Evolutionary conservation across 2,113 vertebrate genomes (phyloP), one percentile per base, ranked within the genome.

Genomic region (Lepisosteus osseus): DNA sequence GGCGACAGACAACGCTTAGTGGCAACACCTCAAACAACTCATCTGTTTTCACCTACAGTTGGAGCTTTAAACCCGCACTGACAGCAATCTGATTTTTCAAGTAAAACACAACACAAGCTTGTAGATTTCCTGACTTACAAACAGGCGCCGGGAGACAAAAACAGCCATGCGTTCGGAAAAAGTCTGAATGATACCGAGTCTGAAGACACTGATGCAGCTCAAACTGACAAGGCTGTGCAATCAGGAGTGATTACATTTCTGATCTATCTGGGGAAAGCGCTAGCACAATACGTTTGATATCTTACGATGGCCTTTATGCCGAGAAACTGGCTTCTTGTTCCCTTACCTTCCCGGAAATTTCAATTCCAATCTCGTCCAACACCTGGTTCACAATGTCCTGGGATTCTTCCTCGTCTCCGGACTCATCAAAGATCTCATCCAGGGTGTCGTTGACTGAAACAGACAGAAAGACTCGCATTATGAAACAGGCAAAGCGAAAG

Each of bases 351-450:
- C 93, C 96, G 75, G 96, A 94, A 78, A 99, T 97, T 88, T 99
- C 97, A 71, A 99, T 99, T 82, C 97, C 96, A 15, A 99, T 99
- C 89, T 99, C 96, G 86, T 99, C 97, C 76, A 99, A 91, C 74
- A 98, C 95, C 90, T 99, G 96, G 82, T 94, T 96, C 76, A 99
- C 96, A 85, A 99, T 99, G 80, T 96, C 96, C 83, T 99, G 93
- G 84, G 93, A 97, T 91, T 99, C 97, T 72, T 98, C 97, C 74
- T 99, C 97, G 85, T 99, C 97, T 59, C 94, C 97, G 47, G 97
- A 99, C 64, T 90, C 96, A 74, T 95, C 95, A 81, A 98, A 99
- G 83, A 98, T 96, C 65, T 98, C 96, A 85, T 99, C 97, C 74
- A 99, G 84, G 1, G 96, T 98, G 79, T 98, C 96, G 6, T 95